Evolutionary conservation across 2,888 invertebrate species (phyloP).

Genomic region (Galeruca laticollis): DNA sequence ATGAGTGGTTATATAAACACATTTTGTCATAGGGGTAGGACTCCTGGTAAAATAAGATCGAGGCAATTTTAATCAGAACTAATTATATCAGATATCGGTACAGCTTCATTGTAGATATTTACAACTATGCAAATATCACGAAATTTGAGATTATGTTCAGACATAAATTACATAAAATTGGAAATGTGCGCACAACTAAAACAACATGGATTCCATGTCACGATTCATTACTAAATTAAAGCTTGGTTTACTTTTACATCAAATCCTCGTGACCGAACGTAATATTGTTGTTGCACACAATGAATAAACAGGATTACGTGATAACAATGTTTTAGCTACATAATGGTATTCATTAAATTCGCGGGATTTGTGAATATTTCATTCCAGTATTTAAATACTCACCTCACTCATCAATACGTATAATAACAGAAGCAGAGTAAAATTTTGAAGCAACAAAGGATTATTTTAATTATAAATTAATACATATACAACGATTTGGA

Average conservation of each 20-base stretch:
- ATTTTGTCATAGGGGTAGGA: too few species aligned
- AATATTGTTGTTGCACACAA: conserved; percentile 17
- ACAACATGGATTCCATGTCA: conserved; percentile 14
- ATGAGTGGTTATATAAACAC: too few species aligned
- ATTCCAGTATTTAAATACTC: neutral
- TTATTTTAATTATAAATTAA: neutral
- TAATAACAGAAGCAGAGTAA: neutral
- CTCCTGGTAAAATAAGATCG: too few species aligned
- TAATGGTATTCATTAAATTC: conserved; percentile 17
- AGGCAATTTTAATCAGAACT: too few species aligned
- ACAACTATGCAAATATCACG: neutral
- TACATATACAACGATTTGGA: neutral
- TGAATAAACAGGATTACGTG: conserved; percentile 22
- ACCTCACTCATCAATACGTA: neutral
- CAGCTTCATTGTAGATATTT: neutral
- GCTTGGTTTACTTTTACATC: neutral
- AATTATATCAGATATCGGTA: too few species aligned
- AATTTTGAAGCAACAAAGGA: neutral
- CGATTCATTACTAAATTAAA: conserved; percentile 20
- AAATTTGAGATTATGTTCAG: neutral
- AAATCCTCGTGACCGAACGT: conserved; percentile 1
- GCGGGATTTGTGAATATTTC: neutral
- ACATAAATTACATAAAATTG: neutral
- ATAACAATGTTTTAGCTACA: conserved; percentile 16
- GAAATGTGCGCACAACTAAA: conserved; percentile 5